Base-by-base conservation (phyloP, 2,888 invertebrate genomes). In the Tachystola acroxantha region DNA sequence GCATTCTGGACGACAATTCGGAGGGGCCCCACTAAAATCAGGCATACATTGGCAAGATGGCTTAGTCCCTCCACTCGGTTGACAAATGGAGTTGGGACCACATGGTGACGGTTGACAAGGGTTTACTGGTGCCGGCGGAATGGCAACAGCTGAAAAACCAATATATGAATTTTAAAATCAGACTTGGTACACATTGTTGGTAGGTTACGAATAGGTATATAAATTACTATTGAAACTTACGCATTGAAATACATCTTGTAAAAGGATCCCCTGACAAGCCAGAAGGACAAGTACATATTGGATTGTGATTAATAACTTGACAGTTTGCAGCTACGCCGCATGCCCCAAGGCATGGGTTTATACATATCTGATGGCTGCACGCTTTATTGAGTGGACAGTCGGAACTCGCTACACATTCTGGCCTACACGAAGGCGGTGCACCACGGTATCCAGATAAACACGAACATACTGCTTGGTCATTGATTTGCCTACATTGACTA, bases 91-190 rank as follows among this genome's bases (percentile, higher is more conserved):
- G 63, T 92, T 92, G 1, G 93, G 89, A 22, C 94, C 94, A 65
- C 94, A 94, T 1, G 94, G 94, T 1, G 93, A 93, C 22, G 93
- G 93, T 50, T 88, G 88, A 57, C 94, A 94, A 6, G 91, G 92
- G 61, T 93, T 85, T n/a, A 48, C 41, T 31, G 63, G 56, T 30
- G 69, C 59, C n/a, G 63, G 48, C 27, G 75, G 70, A 20, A 62
- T 64, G 39, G 74, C 70, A 3, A 58, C 32, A 31, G 71, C 78
- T 82, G 51, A 36, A 12, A 27, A n/a, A 26, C 31, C 22, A 34
- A 35, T 34, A 7, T 24, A 12, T 25, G n/a, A 24, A 24, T 24
- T 26, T 13, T 10, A 11, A 27, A 22, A 30, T 32, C n/a, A 2
- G n/a, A 24, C n/a, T n/a, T n/a, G n/a, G n/a, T n/a, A n/a, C n/a